Evolutionary conservation across 2,113 vertebrate genomes (phyloP).

Genomic region (Chaetops frenatus): DNA sequence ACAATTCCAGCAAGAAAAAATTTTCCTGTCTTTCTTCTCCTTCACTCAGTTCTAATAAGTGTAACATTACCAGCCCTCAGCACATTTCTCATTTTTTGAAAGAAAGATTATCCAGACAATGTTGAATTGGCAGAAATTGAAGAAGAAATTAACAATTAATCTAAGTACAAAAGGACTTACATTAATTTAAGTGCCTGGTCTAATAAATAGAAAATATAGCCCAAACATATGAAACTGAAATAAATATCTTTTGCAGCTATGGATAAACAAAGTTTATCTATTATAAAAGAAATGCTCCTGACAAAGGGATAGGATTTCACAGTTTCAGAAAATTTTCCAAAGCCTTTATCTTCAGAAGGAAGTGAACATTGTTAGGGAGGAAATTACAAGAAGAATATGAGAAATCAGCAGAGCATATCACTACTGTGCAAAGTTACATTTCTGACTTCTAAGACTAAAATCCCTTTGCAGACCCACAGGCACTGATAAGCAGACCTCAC

Average conservation of each 20-base stretch:
- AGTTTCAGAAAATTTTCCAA: neutral
- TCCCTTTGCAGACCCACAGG: neutral
- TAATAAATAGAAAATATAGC: neutral
- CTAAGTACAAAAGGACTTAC: neutral
- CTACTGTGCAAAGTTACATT: neutral
- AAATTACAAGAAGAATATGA: neutral
- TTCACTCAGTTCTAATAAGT: neutral
- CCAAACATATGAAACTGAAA: neutral
- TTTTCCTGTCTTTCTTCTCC: neutral
- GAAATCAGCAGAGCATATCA: neutral
- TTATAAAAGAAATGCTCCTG: neutral
- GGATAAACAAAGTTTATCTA: neutral
- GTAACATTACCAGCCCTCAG: neutral
- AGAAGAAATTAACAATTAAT: neutral
- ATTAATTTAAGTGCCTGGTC: neutral
- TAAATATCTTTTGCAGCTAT: neutral
- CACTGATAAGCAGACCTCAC: neutral
- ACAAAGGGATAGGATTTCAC: neutral
- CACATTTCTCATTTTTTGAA: neutral
- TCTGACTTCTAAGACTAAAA: neutral
- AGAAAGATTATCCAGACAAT: neutral
- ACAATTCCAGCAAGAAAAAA: neutral
- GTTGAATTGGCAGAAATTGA: neutral
- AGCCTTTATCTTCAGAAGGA: neutral
- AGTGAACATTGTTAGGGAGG: neutral